phyloP scores from a whole-genome alignment of 2,797 vertebrate genomes.

The Telmatherina bonti region DNA sequence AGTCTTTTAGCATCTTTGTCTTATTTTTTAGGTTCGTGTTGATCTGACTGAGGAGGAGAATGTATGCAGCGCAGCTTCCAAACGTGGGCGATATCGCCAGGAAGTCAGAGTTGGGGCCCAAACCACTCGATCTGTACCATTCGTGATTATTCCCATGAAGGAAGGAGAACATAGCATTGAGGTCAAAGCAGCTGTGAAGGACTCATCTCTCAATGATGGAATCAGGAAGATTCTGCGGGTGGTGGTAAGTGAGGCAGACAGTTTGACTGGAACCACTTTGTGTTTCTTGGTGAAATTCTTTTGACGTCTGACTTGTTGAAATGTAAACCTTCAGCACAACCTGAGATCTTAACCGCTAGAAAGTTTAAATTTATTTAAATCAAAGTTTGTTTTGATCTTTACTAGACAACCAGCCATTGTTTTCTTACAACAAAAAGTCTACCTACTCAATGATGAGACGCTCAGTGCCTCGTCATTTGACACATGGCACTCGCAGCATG shows the following conservation, averaged over 20 bases:
- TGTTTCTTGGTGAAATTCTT: too few species aligned
- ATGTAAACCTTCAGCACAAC: too few species aligned
- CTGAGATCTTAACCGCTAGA: too few species aligned
- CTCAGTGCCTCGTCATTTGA: too few species aligned
- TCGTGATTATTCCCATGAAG: constrained; percentile 86
- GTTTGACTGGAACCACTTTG: too few species aligned
- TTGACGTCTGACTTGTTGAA: too few species aligned
- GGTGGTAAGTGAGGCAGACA: constrained; percentile 83
- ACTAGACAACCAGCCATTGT: too few species aligned
- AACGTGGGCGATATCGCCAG: constrained; percentile 73
- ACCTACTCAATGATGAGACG: too few species aligned
- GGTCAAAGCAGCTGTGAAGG: constrained; percentile 85
- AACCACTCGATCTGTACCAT: constrained; percentile 81
- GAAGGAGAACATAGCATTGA: constrained; percentile 77
- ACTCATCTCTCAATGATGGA: constrained; percentile 72
- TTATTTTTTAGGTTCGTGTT: constrained; percentile 80
- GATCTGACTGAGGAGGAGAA: constrained; percentile 81
- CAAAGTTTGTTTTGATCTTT: too few species aligned
- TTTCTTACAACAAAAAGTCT: too few species aligned
- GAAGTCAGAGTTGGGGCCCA: constrained; percentile 49
- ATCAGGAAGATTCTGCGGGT: constrained; percentile 85
- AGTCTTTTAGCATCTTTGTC: not conserved
- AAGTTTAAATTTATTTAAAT: too few species aligned
- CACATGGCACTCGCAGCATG: too few species aligned
- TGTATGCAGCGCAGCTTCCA: constrained; percentile 88